Conservation (phyloP, 2,113 vertebrate species). For the Nipponia nippon region DNA sequence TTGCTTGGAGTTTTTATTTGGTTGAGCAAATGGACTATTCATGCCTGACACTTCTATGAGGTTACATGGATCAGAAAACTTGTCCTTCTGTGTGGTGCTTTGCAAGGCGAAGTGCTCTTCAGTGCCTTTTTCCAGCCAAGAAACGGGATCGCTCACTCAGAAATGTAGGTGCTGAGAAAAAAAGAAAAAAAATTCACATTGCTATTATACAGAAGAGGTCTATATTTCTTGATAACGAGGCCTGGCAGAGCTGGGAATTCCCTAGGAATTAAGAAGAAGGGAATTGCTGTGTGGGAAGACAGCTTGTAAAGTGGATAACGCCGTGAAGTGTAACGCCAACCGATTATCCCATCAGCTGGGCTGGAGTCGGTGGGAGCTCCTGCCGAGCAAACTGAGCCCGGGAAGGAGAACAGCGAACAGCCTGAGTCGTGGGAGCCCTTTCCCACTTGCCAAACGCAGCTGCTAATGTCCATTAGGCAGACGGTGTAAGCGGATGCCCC, state of each 20-base stretch:
- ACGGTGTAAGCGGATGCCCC: background rate
- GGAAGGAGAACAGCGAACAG: background rate
- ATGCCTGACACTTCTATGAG: background rate
- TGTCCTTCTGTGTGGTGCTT: background rate
- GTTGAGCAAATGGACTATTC: background rate
- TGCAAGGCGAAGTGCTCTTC: background rate
- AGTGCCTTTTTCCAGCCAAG: background rate
- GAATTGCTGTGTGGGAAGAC: background rate
- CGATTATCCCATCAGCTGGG: background rate
- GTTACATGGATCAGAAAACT: background rate
- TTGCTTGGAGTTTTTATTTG: background rate
- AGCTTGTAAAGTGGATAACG: background rate
- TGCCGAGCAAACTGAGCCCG: fast-evolving
- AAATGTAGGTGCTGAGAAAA: background rate
- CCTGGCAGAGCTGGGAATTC: background rate
- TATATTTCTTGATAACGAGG: background rate
- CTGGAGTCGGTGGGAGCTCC: background rate
- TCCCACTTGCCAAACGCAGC: background rate
- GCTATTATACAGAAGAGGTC: background rate
- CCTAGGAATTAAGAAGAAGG: background rate
- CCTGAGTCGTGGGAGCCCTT: background rate
- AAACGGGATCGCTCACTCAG: background rate
- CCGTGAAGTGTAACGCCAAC: background rate
- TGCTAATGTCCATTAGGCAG: background rate
- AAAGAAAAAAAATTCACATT: background rate